These are phyloP conservation scores for Equus przewalskii DNA, from an alignment of 2,113 vertebrate genomes.

Conservation along the genomic window DNA sequence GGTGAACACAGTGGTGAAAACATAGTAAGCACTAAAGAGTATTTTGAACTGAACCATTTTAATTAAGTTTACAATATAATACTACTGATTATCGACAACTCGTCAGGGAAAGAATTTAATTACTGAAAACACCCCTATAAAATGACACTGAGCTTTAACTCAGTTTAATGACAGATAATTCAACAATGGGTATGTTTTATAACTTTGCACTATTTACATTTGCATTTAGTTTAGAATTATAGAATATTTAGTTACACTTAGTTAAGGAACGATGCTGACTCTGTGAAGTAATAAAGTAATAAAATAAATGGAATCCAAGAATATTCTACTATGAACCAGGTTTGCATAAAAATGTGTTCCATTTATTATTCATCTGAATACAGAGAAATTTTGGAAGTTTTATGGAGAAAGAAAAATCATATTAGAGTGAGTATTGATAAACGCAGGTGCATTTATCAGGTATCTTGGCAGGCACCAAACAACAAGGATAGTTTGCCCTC, in stretches of 20 bases:
- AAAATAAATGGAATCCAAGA: background rate
- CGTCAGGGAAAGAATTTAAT: background rate
- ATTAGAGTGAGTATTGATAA: slow-evolving; percentile 59
- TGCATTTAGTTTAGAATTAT: background rate
- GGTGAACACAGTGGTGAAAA: background rate
- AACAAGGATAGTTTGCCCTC: slow-evolving; percentile 46
- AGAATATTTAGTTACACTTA: background rate
- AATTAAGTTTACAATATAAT: background rate
- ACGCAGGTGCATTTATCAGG: background rate
- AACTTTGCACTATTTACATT: background rate
- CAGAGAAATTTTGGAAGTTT: slow-evolving; percentile 53
- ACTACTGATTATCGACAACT: background rate
- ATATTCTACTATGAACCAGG: background rate
- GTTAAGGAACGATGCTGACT: background rate
- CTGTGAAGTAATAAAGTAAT: background rate
- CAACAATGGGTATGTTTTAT: background rate
- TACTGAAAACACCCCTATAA: background rate
- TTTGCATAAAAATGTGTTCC: background rate
- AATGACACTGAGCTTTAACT: background rate
- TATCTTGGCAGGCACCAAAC: slow-evolving; percentile 13
- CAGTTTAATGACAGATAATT: background rate
- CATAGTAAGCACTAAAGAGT: background rate
- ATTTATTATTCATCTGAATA: slow-evolving; percentile 50
- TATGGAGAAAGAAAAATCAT: slow-evolving; percentile 47
- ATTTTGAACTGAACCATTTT: background rate